A percentile compares a stretch with the other conserved stretches of the same genome.
Evolutionary conservation across 2,797 vertebrate species (phyloP).

Genomic region (Mionectes olivaceus): DNA sequence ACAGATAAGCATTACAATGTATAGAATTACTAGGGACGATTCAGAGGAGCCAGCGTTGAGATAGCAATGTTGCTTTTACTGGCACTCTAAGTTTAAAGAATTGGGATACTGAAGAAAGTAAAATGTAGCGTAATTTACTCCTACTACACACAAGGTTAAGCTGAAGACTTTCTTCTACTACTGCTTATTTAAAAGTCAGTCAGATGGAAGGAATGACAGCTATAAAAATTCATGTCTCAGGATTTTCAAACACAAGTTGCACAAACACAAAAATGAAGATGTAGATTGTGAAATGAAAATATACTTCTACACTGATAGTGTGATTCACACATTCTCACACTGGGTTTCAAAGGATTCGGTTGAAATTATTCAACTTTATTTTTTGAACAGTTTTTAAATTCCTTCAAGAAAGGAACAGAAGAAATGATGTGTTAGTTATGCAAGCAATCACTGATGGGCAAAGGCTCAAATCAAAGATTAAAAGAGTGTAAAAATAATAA

Average conservation of each 20-base stretch:
- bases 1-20: not conserved
- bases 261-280: conserved; percentile 26
- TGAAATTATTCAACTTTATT: not conserved
- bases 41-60: not conserved
- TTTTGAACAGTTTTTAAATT: not conserved
- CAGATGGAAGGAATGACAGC: not conserved
- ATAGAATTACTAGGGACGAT: not conserved
- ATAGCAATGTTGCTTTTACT: not conserved
- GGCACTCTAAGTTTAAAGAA: not conserved
- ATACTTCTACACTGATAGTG: not conserved
- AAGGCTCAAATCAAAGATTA: not conserved
- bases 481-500: not conserved
- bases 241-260: conserved; percentile 16
- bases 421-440: not conserved
- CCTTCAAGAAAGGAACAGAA: not conserved
- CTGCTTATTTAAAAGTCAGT: conserved; percentile 2
- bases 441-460: not conserved
- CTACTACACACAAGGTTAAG: not conserved
- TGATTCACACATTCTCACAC: not conserved
- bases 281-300: not conserved
- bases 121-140: not conserved
- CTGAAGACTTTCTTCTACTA: not conserved
- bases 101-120: not conserved
- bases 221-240: not conserved
- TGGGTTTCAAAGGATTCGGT: not conserved